Conservation (phyloP, 2,888 invertebrate species). For the Amaurobius ferox region DNA sequence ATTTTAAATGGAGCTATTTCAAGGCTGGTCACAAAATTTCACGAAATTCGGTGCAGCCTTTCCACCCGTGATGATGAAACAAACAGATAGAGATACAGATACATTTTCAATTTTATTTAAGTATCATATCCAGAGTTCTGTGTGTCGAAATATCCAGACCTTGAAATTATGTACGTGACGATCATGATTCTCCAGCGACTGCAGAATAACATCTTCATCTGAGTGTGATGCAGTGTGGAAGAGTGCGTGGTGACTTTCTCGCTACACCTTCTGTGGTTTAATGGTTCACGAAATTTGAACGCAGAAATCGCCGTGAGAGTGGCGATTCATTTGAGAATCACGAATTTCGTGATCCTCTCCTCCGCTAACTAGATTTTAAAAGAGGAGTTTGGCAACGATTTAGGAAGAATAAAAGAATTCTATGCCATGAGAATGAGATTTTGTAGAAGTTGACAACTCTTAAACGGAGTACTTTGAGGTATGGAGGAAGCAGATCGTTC, state of each 20-base stretch:
- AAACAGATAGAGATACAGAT: too few relatives aligned
- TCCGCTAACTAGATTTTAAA: constrained; percentile 3
- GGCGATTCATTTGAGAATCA: constrained; percentile 18
- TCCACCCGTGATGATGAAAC: too few relatives aligned
- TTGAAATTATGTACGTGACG: too few relatives aligned
- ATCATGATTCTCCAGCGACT: too few relatives aligned
- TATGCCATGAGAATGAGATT: not conserved
- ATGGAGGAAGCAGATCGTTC: not conserved
- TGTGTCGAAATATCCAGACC: too few relatives aligned
- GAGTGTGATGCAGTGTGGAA: not conserved
- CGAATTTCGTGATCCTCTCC: constrained; percentile 20
- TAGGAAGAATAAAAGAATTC: not conserved
- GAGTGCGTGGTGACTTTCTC: not conserved
- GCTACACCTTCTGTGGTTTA: constrained; percentile 9
- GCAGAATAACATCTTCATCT: too few relatives aligned
- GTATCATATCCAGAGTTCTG: too few relatives aligned
- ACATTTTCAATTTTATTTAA: too few relatives aligned
- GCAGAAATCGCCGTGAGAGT: constrained; percentile 1
- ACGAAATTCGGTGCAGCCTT: too few relatives aligned
- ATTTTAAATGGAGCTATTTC: too few relatives aligned
- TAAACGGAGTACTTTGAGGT: not conserved
- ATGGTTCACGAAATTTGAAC: not conserved
- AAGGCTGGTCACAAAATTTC: too few relatives aligned
- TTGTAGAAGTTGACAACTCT: not conserved
- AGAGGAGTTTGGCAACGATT: not conserved